These are phyloP conservation scores for Crematogaster levior DNA, from an alignment of 2,888 invertebrate species.

Conservation along the genomic window DNA sequence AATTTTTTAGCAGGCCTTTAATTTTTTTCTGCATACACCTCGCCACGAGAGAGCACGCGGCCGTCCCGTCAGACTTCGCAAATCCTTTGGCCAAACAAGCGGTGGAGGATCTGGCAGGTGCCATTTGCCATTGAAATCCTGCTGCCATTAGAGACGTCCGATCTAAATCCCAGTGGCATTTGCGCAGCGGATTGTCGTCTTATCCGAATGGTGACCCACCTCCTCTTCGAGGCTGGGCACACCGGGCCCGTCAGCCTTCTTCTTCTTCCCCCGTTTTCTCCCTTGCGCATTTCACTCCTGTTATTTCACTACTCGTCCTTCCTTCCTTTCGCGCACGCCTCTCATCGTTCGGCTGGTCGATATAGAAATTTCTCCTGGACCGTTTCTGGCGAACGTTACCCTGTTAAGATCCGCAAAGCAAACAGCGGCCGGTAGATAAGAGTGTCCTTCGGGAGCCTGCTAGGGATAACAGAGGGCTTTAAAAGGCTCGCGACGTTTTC, in stretches of 20 bases:
- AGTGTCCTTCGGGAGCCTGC: slow-evolving; percentile 79
- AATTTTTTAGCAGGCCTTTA: slow-evolving; percentile 41
- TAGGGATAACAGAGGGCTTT: slow-evolving; percentile 81
- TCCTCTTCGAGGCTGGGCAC: slow-evolving; percentile 40
- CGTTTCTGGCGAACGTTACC: slow-evolving; percentile 72
- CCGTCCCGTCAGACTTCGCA: slow-evolving; percentile 70
- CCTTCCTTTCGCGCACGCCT: slow-evolving; percentile 50
- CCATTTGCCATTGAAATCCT: slow-evolving; percentile 82
- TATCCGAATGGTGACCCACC: slow-evolving; percentile 72
- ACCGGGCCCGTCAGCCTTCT: slow-evolving; percentile 25
- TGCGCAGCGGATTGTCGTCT: slow-evolving; percentile 83
- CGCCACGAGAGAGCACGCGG: slow-evolving; percentile 48
- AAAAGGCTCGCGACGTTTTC: slow-evolving; percentile 76
- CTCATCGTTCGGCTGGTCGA: slow-evolving; percentile 56
- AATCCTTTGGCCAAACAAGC: slow-evolving; percentile 77
- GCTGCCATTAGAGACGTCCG: slow-evolving; percentile 80
- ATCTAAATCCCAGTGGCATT: slow-evolving; percentile 82
- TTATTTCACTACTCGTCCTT: slow-evolving; percentile 70
- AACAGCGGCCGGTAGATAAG: slow-evolving; percentile 78
- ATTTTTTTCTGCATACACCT: slow-evolving; percentile 48
- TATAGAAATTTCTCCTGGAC: slow-evolving; percentile 69
- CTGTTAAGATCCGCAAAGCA: slow-evolving; percentile 81
- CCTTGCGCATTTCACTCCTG: slow-evolving; percentile 68
- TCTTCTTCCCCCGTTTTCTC: slow-evolving; percentile 52
- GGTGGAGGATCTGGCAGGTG: slow-evolving; percentile 75